Evolutionary conservation across 2,797 vertebrate genomes (phyloP), one percentile per base, ranked within the genome.

Genomic region (Crenichthys baileyi): DNA sequence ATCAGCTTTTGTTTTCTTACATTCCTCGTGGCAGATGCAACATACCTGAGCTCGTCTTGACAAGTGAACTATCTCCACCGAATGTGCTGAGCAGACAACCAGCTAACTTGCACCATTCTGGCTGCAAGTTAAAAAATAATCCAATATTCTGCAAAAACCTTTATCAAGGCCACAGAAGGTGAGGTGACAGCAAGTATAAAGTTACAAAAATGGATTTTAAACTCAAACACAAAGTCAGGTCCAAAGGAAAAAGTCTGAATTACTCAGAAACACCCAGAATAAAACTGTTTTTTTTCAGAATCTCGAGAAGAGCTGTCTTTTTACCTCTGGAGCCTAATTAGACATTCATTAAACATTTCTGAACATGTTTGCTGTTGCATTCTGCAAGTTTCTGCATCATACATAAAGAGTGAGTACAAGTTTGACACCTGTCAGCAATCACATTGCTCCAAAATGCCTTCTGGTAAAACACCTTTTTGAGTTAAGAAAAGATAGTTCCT

Each of bases 1-100:
- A 39, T 79, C 56, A 24, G 12, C 46, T 72, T 58, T 48, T 63
- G 24, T 72, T 41, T 61, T 41, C 5, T 29, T 41, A 53, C 84
- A 89, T 90, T 89, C 86, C 87, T 87, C 2, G 75, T 73, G 77
- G 87, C 77, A 71, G 78, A 29, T 44, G 53, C 39, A 9, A 74
- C 88, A 90, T 90, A 92, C 85, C 91, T 89, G 86, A 89, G 84
- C 91, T 77, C 70, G 88, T 88, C 87, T 76, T 60, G 31, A 92
- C 89, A 91, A 76, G 88, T 36, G 63, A 76, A 79, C 44, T 39
- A 36, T 74, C 74, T 39, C 72, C 73, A 26, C 78, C 72, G 41
- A 73, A 29, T 67, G 82, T 81, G 82, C 80, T 73, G 76, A 76
- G 68, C 78, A 81, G 81, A 53, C 76, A 68, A 78, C 80, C 63